phyloP scores from a whole-genome alignment of 2,797 vertebrate genomes.

The Babyrousa celebensis region DNA sequence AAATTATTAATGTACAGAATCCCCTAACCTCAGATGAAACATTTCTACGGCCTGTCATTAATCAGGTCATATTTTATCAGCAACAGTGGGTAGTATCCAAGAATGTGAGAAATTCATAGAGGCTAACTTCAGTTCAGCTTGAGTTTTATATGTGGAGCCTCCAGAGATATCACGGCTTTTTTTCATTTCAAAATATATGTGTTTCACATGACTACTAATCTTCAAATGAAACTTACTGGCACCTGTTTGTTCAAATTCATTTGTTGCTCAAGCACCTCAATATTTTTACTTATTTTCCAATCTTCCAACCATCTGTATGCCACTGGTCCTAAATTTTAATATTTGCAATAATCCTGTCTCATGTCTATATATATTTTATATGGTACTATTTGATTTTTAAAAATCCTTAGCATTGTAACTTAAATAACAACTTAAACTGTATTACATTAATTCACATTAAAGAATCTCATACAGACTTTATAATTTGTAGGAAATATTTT shows the following conservation, averaged over 20 bases:
- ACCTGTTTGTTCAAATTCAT: conserved; percentile 39
- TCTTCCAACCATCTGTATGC: neutral
- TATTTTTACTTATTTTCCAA: conserved; percentile 51
- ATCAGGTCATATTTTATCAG: conserved; percentile 68
- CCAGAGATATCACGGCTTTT: conserved; percentile 48
- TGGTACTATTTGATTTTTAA: conserved; percentile 15
- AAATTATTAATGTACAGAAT: conserved; percentile 73
- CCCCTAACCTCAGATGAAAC: conserved; percentile 27
- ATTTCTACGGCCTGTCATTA: conserved; percentile 29
- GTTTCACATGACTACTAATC: conserved; percentile 52
- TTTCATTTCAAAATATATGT: conserved; percentile 62
- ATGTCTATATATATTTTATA: conserved; percentile 24
- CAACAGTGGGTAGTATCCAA: neutral
- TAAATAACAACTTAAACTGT: neutral
- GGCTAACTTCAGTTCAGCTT: conserved; percentile 26
- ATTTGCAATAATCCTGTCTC: conserved; percentile 35
- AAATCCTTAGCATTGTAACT: neutral
- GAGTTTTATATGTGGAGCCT: conserved; percentile 60
- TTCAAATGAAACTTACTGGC: neutral
- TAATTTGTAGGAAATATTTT: conserved; percentile 55
- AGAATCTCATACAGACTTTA: neutral
- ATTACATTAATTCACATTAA: neutral
- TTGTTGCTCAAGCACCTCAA: conserved; percentile 7
- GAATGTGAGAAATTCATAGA: conserved; percentile 65
- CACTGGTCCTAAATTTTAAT: conserved; percentile 27